phyloP scores from a whole-genome alignment of 2,888 invertebrate species.

The Ochropleura plecta region DNA sequence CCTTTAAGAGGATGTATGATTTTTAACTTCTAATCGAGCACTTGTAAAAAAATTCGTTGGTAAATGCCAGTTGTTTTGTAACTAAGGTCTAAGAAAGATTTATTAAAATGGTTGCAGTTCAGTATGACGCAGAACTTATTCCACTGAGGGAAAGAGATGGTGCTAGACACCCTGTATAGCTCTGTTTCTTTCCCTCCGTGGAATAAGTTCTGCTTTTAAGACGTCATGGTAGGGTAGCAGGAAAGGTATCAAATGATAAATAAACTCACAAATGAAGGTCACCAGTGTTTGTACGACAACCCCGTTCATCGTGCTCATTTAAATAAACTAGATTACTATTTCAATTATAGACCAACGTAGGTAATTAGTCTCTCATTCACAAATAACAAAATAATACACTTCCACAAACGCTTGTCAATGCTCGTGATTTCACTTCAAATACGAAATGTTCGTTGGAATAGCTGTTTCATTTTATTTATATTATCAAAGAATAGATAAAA shows the following conservation, averaged over 20 bases:
- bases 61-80: neutral
- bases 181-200: too few species aligned
- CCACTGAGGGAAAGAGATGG: too few species aligned
- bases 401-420: conserved; percentile 4
- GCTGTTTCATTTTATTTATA: conserved; percentile 43
- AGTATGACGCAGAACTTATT: neutral
- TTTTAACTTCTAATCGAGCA: neutral
- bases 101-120: neutral
- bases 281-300: conserved; percentile 54
- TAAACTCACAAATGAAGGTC: conserved; percentile 64
- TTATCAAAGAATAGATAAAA: conserved; percentile 52
- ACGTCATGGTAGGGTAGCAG: neutral
- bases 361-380: neutral
- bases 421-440: conserved; percentile 5
- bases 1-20: too few species aligned
- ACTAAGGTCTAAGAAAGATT: neutral
- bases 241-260: neutral
- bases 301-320: conserved; percentile 52
- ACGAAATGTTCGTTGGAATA: conserved; percentile 10
- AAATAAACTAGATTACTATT: neutral
- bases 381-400: conserved; percentile 11
- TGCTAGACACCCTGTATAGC: too few species aligned
- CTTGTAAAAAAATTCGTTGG: neutral
- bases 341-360: neutral
- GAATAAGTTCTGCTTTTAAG: too few species aligned